A percentile compares a stretch with the other conserved stretches of the same genome.
These are phyloP conservation scores for Microctenopoma stevenorrisi DNA, from an alignment of 2,797 vertebrate genomes.

Conservation along the genomic window DNA sequence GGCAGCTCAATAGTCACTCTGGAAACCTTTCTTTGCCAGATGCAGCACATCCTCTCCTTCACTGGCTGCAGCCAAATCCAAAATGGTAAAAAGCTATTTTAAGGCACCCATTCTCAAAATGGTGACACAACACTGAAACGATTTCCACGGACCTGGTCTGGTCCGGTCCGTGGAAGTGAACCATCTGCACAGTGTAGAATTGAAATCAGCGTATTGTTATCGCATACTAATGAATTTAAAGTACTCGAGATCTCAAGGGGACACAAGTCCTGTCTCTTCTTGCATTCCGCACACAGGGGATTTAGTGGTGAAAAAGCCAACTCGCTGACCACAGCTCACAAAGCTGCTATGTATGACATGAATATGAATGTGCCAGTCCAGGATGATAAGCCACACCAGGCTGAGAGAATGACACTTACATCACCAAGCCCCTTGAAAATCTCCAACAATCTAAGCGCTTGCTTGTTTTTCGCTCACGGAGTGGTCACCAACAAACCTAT, in stretches of 20 bases:
- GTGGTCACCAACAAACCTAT: slow-evolving; percentile 15
- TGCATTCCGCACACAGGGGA: not conserved
- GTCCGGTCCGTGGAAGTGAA: not conserved
- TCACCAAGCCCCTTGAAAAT: slow-evolving; percentile 29
- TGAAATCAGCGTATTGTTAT: slow-evolving; percentile 2
- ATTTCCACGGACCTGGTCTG: slow-evolving; percentile 6
- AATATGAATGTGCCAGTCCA: not conserved
- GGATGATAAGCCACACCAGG: slow-evolving; percentile 12
- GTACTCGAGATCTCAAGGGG: not conserved
- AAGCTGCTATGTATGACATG: slow-evolving; percentile 33
- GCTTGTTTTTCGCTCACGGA: slow-evolving; percentile 13
- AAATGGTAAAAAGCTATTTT: slow-evolving; percentile 58
- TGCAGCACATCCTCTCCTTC: slow-evolving; percentile 60
- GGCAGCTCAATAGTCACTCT: slow-evolving; percentile 47
- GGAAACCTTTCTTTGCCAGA: slow-evolving; percentile 67
- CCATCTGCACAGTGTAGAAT: slow-evolving; percentile 10
- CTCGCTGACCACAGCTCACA: slow-evolving; percentile 21
- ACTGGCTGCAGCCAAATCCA: slow-evolving; percentile 41
- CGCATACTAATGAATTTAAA: slow-evolving; percentile 11
- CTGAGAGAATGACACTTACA: slow-evolving; percentile 30
- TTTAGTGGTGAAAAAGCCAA: slow-evolving; percentile 5
- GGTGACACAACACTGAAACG: slow-evolving; percentile 30
- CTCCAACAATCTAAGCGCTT: slow-evolving; percentile 15
- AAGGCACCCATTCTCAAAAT: slow-evolving; percentile 38
- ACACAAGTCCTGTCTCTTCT: not conserved